Evolutionary conservation across 2,797 vertebrate genomes (phyloP).

Genomic region (Phalanger gymnotis): DNA sequence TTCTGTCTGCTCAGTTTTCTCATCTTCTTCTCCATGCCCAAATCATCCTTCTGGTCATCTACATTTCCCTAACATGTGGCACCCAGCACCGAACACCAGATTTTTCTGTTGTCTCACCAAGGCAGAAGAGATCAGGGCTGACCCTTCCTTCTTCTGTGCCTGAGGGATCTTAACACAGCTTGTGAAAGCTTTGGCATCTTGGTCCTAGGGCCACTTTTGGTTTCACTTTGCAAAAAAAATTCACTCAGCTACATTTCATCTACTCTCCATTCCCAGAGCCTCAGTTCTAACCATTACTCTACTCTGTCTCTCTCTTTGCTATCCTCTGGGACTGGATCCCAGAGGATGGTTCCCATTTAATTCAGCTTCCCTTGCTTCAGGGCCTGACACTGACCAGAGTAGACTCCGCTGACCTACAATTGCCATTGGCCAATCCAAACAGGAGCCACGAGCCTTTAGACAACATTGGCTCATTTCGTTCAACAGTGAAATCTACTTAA

Average conservation of each 20-base stretch:
- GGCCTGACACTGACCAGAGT: background rate
- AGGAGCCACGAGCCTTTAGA: slow-evolving; percentile 42
- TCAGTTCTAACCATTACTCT: background rate
- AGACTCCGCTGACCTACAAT: slow-evolving; percentile 40
- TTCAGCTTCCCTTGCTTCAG: background rate
- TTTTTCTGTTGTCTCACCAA: background rate
- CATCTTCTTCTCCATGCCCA: background rate
- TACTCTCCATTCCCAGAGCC: background rate
- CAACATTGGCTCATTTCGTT: slow-evolving; percentile 66
- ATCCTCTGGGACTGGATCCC: slow-evolving; percentile 1
- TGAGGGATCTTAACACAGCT: background rate
- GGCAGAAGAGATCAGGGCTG: background rate
- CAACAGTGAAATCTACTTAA: slow-evolving; percentile 55
- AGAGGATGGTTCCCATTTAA: background rate
- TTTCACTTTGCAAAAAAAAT: background rate
- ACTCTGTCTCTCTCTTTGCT: background rate
- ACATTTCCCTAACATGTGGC: too few relatives aligned
- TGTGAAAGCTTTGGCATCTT: background rate
- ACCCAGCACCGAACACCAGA: too few relatives aligned
- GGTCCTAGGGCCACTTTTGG: background rate
- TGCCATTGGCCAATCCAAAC: slow-evolving; percentile 53
- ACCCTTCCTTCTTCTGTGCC: background rate
- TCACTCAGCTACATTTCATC: rapidly evolving
- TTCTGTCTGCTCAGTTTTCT: background rate
- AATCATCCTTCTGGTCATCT: too few relatives aligned